Percentiles rank a stretch among this genome's conserved stretches.
Evolutionary conservation across 2,797 vertebrate species (phyloP).

Genomic region (Limnodromus scolopaceus): DNA sequence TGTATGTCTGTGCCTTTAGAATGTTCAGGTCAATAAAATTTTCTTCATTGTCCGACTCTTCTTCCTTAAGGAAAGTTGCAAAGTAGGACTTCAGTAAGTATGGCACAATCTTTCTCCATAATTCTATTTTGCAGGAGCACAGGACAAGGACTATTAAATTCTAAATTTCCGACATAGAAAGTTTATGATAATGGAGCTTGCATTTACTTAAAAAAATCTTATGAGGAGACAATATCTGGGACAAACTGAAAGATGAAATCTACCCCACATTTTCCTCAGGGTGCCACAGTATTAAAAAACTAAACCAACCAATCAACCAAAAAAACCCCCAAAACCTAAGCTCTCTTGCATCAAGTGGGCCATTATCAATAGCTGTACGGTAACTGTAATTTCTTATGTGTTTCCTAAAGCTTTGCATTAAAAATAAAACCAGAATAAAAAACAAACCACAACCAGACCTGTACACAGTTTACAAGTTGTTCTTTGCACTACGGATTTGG

Average conservation of each 20-base stretch:
- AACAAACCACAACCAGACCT: neutral
- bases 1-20: constrained; percentile 86
- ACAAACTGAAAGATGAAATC: neutral
- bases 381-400: neutral
- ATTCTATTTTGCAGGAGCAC: neutral
- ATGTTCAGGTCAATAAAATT: constrained; percentile 90
- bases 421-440: neutral
- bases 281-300: neutral
- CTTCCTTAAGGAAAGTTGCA: constrained; percentile 80
- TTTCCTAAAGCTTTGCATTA: neutral
- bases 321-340: neutral
- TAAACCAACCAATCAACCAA: neutral
- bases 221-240: neutral
- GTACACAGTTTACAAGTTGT: neutral
- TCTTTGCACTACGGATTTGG: neutral
- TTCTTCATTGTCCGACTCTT: constrained; percentile 91
- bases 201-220: neutral
- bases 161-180: neutral
- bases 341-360: neutral
- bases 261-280: neutral
- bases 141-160: neutral
- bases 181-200: neutral
- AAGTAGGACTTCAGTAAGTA: constrained; percentile 15
- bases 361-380: neutral
- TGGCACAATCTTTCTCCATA: neutral